Percentiles rank a stretch among this genome's conserved stretches.
Evolutionary conservation across 2,113 vertebrate species (phyloP).

Genomic region (Pseudopipra pipra): DNA sequence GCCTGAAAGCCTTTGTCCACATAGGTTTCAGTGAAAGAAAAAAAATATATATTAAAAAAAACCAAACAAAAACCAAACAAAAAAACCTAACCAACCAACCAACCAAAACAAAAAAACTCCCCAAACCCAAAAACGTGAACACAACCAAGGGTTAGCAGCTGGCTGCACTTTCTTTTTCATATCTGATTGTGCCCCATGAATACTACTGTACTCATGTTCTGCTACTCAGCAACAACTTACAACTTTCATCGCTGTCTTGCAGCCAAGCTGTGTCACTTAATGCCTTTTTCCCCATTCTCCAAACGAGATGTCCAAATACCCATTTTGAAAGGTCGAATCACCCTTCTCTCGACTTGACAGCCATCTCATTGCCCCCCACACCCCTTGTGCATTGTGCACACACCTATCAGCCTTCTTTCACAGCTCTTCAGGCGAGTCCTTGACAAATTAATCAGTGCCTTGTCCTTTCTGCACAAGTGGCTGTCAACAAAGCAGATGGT

Average conservation of each 20-base stretch:
- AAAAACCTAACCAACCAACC: too few relatives aligned
- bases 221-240: background rate
- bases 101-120: background rate
- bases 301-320: background rate
- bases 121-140: background rate
- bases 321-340: background rate
- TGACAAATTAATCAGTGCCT: slow-evolving; percentile 50
- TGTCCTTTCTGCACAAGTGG: slow-evolving; percentile 8
- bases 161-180: background rate
- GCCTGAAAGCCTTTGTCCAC: background rate
- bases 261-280: background rate
- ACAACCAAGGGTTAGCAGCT: background rate
- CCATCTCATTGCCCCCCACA: background rate
- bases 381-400: background rate
- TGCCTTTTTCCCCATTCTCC: background rate
- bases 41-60: background rate
- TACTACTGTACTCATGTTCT: background rate
- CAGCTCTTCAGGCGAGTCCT: background rate
- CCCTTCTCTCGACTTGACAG: background rate
- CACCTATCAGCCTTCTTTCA: background rate
- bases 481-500: slow-evolving; percentile 54
- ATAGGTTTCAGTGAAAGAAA: background rate
- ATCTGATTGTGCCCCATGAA: background rate
- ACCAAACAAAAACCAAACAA: too few relatives aligned
- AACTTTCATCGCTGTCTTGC: background rate